phyloP scores from a whole-genome alignment of 2,113 vertebrate species.

The Podarcis muralis region DNA sequence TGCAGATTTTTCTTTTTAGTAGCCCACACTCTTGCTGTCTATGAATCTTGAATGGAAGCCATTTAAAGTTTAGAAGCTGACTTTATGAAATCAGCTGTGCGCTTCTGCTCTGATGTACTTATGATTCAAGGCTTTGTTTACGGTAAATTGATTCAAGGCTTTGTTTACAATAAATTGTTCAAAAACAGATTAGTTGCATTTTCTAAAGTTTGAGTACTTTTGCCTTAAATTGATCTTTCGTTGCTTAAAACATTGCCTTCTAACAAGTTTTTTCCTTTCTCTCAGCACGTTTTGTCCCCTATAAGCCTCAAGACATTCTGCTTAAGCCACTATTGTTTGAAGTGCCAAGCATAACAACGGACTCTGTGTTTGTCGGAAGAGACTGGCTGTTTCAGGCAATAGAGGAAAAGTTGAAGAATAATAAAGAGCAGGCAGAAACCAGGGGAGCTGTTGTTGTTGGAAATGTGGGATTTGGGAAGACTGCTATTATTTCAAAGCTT shows the following conservation, averaged over 20 bases:
- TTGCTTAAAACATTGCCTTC: slow-evolving; percentile 24
- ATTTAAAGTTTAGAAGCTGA: background rate
- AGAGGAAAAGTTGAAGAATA: slow-evolving; percentile 82
- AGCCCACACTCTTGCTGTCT: background rate
- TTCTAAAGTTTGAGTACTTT: background rate
- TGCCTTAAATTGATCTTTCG: background rate
- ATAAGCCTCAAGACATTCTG: slow-evolving; percentile 96
- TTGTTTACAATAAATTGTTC: background rate
- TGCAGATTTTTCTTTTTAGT: background rate
- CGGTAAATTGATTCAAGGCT: background rate
- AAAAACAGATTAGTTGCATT: background rate
- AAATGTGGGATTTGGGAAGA: slow-evolving; percentile 95
- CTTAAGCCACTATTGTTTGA: slow-evolving; percentile 96
- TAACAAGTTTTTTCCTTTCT: slow-evolving; percentile 43
- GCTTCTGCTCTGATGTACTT: background rate
- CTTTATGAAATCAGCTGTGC: background rate
- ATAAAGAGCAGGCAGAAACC: slow-evolving; percentile 75
- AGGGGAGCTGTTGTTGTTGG: slow-evolving; percentile 88
- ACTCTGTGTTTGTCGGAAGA: slow-evolving; percentile 95
- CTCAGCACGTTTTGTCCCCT: slow-evolving; percentile 89
- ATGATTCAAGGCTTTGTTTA: background rate
- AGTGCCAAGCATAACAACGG: slow-evolving; percentile 97
- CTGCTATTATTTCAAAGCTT: slow-evolving; percentile 91
- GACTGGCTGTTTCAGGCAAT: slow-evolving; percentile 94
- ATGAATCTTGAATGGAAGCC: background rate